Conservation (phyloP, 1,140 invertebrate genomes). For the Meloidogyne floridensis region DNA sequence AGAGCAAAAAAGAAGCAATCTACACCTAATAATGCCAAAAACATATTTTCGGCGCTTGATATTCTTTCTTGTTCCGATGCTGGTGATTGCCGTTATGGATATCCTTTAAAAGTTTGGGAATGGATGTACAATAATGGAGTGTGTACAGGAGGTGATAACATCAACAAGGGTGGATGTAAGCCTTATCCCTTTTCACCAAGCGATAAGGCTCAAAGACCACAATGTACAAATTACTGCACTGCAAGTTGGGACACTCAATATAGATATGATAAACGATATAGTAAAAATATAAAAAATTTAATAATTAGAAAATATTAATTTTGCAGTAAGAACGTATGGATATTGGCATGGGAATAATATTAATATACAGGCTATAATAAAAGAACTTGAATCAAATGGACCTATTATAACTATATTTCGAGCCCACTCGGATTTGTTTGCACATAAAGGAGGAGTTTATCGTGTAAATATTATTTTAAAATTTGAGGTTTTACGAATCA, state of each 20-base stretch:
- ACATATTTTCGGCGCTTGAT: constrained; percentile 16
- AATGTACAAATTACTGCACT: background rate
- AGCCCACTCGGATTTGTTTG: constrained; percentile 83
- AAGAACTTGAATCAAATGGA: constrained; percentile 83
- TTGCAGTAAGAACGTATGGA: background rate
- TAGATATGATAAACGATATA: too few relatives aligned
- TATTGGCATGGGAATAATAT: background rate
- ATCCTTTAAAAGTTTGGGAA: background rate
- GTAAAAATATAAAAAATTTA: too few relatives aligned
- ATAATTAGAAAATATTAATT: background rate
- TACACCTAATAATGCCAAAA: background rate
- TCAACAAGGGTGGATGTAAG: constrained; percentile 14
- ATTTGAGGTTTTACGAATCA: background rate
- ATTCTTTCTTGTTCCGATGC: constrained; percentile 6
- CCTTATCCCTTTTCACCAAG: constrained; percentile 4
- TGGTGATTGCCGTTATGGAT: background rate
- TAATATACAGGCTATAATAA: constrained; percentile 50
- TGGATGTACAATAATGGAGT: background rate
- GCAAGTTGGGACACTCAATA: background rate
- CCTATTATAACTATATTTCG: constrained; percentile 87
- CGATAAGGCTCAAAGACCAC: background rate
- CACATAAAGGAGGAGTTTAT: constrained; percentile 84
- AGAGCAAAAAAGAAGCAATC: background rate
- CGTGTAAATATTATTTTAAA: constrained; percentile 67
- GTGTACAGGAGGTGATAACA: background rate